A percentile compares a stretch with the other conserved stretches of the same genome.
phyloP scores from a whole-genome alignment of 2,797 vertebrate genomes.

The Eremophila alpestris region DNA sequence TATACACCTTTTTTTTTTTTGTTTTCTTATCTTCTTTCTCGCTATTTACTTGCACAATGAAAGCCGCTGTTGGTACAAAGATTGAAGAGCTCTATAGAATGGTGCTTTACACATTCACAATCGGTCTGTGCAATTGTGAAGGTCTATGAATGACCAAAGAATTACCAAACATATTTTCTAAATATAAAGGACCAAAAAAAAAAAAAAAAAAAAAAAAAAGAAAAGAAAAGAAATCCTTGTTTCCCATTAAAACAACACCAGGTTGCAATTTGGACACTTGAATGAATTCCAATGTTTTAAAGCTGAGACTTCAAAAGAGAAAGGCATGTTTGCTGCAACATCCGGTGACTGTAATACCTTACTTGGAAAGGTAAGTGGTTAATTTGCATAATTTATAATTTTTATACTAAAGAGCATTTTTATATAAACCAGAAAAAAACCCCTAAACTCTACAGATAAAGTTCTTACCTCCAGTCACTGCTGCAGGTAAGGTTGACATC shows the following conservation, averaged over 20 bases:
- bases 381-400: conserved; percentile 93
- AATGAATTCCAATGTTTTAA: conserved; percentile 89
- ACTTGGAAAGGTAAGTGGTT: conserved; percentile 84
- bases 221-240: conserved; percentile 62
- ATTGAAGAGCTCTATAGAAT: conserved; percentile 72
- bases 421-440: conserved; percentile 90
- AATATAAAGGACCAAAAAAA: conserved; percentile 38
- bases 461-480: conserved; percentile 85
- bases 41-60: conserved; percentile 74
- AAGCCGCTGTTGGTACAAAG: conserved; percentile 77
- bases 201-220: neutral
- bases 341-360: conserved; percentile 82
- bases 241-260: conserved; percentile 90
- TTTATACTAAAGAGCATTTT: conserved; percentile 88
- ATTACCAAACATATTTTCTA: conserved; percentile 74
- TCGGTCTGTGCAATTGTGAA: conserved; percentile 82
- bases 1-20: conserved; percentile 45
- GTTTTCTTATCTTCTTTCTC: conserved; percentile 30
- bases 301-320: conserved; percentile 84
- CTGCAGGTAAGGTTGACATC: conserved; percentile 89
- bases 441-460: conserved; percentile 89
- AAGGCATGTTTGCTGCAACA: conserved; percentile 88
- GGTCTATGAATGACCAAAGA: conserved; percentile 84
- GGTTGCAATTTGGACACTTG: conserved; percentile 87
- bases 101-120: conserved; percentile 87